These are phyloP conservation scores for Drosophila oshimai DNA, from an alignment of 1,140 invertebrate species.

Conservation along the genomic window DNA sequence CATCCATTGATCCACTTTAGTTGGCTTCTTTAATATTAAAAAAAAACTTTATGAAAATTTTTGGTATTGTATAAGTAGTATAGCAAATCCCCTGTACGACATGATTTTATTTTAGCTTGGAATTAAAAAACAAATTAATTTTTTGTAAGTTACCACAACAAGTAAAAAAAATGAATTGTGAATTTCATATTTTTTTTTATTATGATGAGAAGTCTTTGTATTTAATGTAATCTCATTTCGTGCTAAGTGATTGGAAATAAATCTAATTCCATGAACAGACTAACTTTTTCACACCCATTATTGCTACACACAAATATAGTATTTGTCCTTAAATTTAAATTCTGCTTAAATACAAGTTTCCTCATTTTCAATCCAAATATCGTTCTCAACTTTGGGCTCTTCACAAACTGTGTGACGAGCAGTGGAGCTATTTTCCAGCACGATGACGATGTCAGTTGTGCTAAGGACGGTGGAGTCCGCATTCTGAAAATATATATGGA, in stretches of 20 bases:
- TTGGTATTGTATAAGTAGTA: no score
- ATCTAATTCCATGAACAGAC: background rate
- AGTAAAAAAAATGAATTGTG: no score
- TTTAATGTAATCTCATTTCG: background rate
- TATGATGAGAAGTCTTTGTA: background rate
- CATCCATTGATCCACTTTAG: no score
- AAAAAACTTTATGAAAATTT: no score
- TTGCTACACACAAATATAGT: background rate
- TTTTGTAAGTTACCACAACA: no score
- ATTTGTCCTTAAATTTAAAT: background rate
- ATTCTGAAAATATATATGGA: conserved; percentile 22
- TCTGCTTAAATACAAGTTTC: conserved; percentile 27
- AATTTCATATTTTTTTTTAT: background rate
- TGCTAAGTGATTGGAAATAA: background rate
- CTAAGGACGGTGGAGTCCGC: conserved; percentile 39
- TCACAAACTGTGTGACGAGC: background rate
- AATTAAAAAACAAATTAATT: no score
- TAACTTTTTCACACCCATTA: background rate
- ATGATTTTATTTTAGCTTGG: no score
- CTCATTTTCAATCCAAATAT: conserved; percentile 15
- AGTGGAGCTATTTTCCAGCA: conserved; percentile 48
- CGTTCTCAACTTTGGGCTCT: conserved; percentile 11
- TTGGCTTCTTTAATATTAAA: no score
- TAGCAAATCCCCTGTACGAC: no score
- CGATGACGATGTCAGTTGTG: conserved; percentile 59